A percentile compares a stretch with the other conserved stretches of the same genome.
These are phyloP conservation scores for Pao palembangensis DNA, from an alignment of 2,113 vertebrate species.

Conservation along the genomic window DNA sequence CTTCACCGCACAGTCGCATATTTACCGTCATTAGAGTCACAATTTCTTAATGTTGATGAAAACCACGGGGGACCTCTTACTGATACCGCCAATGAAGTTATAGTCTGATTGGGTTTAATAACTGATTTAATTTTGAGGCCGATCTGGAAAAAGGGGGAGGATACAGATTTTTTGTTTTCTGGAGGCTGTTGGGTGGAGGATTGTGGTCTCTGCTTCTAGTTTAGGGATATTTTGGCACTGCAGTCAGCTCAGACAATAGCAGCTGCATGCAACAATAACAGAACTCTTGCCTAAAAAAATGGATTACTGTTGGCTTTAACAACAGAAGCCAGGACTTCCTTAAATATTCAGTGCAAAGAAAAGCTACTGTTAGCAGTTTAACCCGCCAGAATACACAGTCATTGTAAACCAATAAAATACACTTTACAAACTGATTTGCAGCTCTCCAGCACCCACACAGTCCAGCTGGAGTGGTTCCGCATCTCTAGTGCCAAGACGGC, in stretches of 20 bases:
- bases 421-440: constrained; percentile 34
- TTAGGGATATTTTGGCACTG: not conserved
- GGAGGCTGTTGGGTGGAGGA: not conserved
- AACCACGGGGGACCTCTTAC: not conserved
- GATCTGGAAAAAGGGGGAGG: too few relatives aligned
- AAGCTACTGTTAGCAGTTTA: not conserved
- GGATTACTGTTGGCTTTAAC: not conserved
- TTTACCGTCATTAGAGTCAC: not conserved
- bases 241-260: constrained; percentile 1
- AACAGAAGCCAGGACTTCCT: constrained; percentile 1
- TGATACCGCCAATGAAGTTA: not conserved
- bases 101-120: not conserved
- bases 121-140: too few relatives aligned
- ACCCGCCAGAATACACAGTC: not conserved
- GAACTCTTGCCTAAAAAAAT: constrained; percentile 1
- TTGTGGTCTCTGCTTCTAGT: not conserved
- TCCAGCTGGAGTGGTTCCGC: constrained; percentile 93
- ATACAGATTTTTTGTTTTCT: too few relatives aligned
- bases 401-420: not conserved
- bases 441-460: constrained; percentile 79
- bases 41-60: not conserved
- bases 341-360: not conserved
- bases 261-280: constrained; percentile 9
- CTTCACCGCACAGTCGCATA: not conserved
- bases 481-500: constrained; percentile 89